Conservation (phyloP, 2,797 vertebrate species). For the Chelon labrosus region DNA sequence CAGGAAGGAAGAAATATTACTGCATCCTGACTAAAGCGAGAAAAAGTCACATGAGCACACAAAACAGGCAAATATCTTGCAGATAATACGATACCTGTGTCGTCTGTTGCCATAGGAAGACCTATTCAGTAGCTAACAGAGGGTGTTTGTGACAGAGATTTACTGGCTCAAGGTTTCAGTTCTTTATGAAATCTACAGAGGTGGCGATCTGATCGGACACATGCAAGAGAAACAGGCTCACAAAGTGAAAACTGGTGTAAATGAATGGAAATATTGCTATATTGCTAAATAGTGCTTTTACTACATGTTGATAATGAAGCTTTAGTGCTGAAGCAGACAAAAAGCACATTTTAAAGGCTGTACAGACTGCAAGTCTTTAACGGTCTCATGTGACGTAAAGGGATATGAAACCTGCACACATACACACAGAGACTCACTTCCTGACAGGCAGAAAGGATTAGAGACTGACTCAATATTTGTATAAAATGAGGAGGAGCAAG, state of each 20-base stretch:
- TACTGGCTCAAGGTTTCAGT: constrained; percentile 78
- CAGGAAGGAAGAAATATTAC: not conserved
- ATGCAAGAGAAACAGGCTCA: not conserved
- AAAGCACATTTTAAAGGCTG: not conserved
- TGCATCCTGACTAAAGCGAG: not conserved
- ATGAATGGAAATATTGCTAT: not conserved
- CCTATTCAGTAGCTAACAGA: constrained; percentile 38
- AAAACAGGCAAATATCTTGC: not conserved
- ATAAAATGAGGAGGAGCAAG: constrained; percentile 18
- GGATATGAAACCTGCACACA: constrained; percentile 67
- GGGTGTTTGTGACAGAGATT: constrained; percentile 31
- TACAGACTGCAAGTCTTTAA: not conserved
- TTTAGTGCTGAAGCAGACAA: not conserved
- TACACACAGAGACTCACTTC: constrained; percentile 45
- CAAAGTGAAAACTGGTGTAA: not conserved
- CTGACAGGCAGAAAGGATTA: constrained; percentile 26
- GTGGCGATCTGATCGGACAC: not conserved
- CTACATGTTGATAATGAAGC: not conserved
- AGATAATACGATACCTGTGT: constrained; percentile 64
- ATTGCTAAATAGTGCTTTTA: not conserved
- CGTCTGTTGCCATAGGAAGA: constrained; percentile 72
- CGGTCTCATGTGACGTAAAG: constrained; percentile 20
- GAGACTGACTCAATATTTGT: constrained; percentile 19
- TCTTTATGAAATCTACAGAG: constrained; percentile 64
- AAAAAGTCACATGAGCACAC: not conserved